Evolutionary conservation across 1,140 invertebrate species (phyloP), one percentile per base, ranked within the genome.

Genomic region (Drosophila hydei): DNA sequence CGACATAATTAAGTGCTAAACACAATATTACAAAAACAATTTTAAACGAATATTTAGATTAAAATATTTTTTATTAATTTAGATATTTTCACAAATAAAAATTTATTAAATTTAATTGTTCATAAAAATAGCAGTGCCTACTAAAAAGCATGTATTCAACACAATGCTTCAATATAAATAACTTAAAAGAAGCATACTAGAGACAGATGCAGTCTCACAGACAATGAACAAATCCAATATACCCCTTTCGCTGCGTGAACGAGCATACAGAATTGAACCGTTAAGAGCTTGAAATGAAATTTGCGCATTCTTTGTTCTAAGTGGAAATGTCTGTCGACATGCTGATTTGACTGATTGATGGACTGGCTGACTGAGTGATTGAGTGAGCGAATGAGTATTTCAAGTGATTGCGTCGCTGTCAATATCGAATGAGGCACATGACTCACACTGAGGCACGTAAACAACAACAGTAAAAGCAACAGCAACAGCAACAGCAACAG

Each of bases 301-400:
- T 71, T 65, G 60, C 75, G 70, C 71, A 70, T 60, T 30, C 30
- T 51, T 70, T 73, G 54, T 47, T 55, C 51, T 70, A 85, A 84
- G 80, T 84, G 77, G 75, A 80, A 84, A 85, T 75, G 79, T 74
- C 79, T 76, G 79, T 84, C 72, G 69, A 33, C 55, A 71, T 72
- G 77, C 62, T 59, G 73, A 51, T 67, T 63, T 79, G 80, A 84
- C 77, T 80, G 72, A 85, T 72, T 79, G 80, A 75, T 51, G 48
- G 25, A 51, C 23, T 33, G 48, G 21, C 19, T 14, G n/a, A 45
- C 18, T 45, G 47, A 70, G 25, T 64, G 69, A 72, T 38, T 64
- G 50, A 72, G 45, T 72, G 54, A 59, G 27, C 55, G 77, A 59
- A 47, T 43, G 63, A 59, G 36, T 48, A 51, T 30, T 67, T 67